phyloP scores from a whole-genome alignment of 2,113 vertebrate genomes.

The Chloropsis hardwickii region DNA sequence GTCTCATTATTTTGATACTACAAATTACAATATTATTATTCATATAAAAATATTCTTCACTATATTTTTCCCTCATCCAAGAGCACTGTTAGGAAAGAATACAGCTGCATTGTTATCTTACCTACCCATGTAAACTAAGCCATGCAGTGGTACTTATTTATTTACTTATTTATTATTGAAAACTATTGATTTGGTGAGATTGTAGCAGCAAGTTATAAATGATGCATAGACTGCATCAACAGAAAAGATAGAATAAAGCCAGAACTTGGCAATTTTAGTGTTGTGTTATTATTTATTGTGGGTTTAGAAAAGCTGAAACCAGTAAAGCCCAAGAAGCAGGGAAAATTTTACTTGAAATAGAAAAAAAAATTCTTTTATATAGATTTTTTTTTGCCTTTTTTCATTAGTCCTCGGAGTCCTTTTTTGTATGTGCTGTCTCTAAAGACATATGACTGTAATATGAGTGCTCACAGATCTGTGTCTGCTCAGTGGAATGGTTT shows the following conservation, averaged over 20 bases:
- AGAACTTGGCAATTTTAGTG: neutral
- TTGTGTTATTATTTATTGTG: neutral
- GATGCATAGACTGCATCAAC: neutral
- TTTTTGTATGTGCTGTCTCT: neutral
- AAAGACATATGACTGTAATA: slow-evolving; percentile 8
- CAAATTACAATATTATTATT: neutral
- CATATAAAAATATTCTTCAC: neutral
- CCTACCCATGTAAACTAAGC: neutral
- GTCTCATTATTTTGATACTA: neutral
- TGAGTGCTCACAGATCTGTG: neutral
- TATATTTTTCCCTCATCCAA: neutral
- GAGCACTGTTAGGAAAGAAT: neutral
- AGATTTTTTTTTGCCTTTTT: neutral
- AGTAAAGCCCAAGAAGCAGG: neutral
- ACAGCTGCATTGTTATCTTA: neutral
- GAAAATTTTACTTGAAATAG: neutral
- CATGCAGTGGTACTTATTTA: neutral
- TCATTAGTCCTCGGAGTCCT: neutral
- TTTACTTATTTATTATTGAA: neutral
- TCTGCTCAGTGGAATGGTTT: neutral
- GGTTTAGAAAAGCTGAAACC: neutral
- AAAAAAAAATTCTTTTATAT: neutral
- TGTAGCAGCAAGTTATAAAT: neutral
- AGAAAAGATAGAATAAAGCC: neutral
- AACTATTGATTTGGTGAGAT: neutral